Conservation (phyloP, 2,113 vertebrate genomes). For the Physeter macrocephalus region DNA sequence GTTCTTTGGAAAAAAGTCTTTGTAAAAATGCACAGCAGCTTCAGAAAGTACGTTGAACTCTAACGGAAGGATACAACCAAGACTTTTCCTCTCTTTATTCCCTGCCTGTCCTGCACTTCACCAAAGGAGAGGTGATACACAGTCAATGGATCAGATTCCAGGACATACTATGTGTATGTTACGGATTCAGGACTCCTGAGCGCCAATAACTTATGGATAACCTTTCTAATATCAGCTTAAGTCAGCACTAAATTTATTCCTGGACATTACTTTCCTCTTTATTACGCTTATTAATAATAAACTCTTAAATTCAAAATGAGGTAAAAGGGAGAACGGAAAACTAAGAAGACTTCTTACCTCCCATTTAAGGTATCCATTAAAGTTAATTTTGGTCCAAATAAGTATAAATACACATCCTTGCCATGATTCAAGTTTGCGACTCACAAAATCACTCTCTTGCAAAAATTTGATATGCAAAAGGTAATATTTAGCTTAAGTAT, state of each 20-base stretch:
- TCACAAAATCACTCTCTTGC: neutral
- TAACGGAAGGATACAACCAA: neutral
- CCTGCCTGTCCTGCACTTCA: neutral
- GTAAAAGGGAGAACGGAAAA: neutral
- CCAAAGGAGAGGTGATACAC: neutral
- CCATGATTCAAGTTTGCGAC: neutral
- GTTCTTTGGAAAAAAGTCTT: neutral
- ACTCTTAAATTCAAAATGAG: neutral
- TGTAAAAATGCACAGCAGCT: neutral
- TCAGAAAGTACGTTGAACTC: neutral
- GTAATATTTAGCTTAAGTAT: neutral
- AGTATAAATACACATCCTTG: neutral
- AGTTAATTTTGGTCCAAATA: neutral
- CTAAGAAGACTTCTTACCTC: neutral
- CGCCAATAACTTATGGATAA: neutral
- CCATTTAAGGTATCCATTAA: neutral
- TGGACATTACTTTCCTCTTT: neutral
- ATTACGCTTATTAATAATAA: neutral
- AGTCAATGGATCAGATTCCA: neutral
- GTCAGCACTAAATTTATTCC: neutral
- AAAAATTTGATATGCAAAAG: slow-evolving; percentile 22
- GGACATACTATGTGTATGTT: neutral
- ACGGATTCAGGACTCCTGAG: neutral
- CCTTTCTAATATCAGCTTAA: neutral
- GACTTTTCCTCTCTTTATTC: neutral